Conservation (phyloP, 1,140 invertebrate species). For the Hyposmocoma kahamanoa region DNA sequence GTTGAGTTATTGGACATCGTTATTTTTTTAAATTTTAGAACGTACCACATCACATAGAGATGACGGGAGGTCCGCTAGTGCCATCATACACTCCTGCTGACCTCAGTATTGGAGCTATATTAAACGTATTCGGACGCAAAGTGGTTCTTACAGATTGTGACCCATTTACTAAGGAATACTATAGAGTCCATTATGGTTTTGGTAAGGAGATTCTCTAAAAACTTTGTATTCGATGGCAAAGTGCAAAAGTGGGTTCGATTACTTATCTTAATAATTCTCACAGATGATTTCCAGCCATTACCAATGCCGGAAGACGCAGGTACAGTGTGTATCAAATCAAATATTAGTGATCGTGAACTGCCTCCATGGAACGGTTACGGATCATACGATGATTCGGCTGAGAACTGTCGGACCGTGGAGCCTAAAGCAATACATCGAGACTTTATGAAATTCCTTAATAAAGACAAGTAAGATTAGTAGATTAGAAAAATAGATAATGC, state of each 20-base stretch:
- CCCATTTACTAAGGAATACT: constrained; percentile 90
- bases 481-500: not conserved
- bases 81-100: constrained; percentile 73
- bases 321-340: constrained; percentile 49
- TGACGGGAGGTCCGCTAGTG: constrained; percentile 45
- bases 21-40: constrained; percentile 50
- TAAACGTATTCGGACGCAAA: constrained; percentile 87
- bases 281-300: constrained; percentile 77
- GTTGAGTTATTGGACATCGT: not conserved
- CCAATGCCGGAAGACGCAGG: constrained; percentile 58
- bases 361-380: constrained; percentile 94
- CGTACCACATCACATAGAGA: constrained; percentile 52
- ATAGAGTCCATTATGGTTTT: constrained; percentile 77
- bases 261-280: no score
- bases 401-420: constrained; percentile 85
- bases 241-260: no score
- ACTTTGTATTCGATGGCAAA: no score
- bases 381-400: constrained; percentile 88
- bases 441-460: constrained; percentile 86
- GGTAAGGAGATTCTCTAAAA: no score
- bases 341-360: constrained; percentile 70
- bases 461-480: constrained; percentile 83
- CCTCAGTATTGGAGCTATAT: constrained; percentile 84
- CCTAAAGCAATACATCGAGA: constrained; percentile 84
- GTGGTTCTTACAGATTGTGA: constrained; percentile 91